Evolutionary conservation across 2,888 invertebrate species (phyloP).

Genomic region (Limnephilus rhombicus): DNA sequence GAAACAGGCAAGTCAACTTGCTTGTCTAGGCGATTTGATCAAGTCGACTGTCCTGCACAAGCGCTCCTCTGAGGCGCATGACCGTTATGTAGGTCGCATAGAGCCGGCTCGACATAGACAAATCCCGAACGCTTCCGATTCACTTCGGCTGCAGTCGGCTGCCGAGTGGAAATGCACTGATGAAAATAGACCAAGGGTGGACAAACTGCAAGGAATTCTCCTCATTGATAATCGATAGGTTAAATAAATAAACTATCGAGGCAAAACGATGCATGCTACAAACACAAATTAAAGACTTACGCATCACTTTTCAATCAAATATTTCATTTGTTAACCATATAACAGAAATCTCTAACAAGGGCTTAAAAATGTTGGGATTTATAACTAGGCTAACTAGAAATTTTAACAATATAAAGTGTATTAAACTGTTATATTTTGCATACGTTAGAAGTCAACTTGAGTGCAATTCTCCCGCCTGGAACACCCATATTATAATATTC

Average conservation of each 20-base stretch:
- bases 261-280: background rate
- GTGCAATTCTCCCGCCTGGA: no score
- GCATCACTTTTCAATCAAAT: no score
- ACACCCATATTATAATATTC: no score
- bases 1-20: slow-evolving; percentile 6
- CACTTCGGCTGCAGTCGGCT: slow-evolving; percentile 7
- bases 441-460: no score
- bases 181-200: slow-evolving; percentile 44
- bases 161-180: slow-evolving; percentile 14
- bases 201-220: slow-evolving; percentile 25
- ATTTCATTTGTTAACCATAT: no score
- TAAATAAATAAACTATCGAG: background rate
- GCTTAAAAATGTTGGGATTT: no score
- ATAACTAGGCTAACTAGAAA: no score
- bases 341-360: no score
- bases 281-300: no score
- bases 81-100: slow-evolving; percentile 33
- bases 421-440: no score
- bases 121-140: slow-evolving; percentile 7
- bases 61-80: slow-evolving; percentile 33
- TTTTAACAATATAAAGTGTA: no score
- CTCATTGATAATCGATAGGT: slow-evolving; percentile 15
- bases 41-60: slow-evolving; percentile 10
- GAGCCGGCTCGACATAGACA: slow-evolving; percentile 36
- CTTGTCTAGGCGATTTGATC: slow-evolving; percentile 25